These are phyloP conservation scores for Drosophila varians DNA, from an alignment of 1,140 invertebrate species.

Conservation along the genomic window DNA sequence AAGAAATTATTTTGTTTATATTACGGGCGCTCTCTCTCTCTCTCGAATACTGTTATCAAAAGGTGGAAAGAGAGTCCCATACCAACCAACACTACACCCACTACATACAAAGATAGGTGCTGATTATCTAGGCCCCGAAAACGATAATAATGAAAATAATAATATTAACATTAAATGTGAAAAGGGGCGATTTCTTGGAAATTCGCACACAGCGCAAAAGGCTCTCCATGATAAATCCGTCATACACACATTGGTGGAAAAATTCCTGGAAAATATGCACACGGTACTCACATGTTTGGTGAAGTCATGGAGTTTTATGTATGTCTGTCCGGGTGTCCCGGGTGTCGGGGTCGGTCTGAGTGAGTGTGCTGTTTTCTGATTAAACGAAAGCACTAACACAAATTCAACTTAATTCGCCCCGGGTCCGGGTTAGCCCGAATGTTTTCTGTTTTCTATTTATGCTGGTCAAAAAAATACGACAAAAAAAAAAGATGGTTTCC, in stretches of 20 bases:
- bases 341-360: background rate
- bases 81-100: background rate
- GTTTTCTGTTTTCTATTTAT: background rate
- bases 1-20: conserved; percentile 48
- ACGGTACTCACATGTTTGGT: conserved; percentile 61
- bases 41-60: conserved; percentile 15
- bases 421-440: conserved; percentile 32
- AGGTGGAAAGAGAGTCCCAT: conserved; percentile 1
- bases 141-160: conserved; percentile 58
- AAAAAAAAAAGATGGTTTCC: conserved; percentile 25
- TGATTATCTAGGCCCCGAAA: conserved; percentile 48
- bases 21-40: conserved; percentile 19
- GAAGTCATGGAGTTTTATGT: conserved; percentile 66
- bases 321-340: background rate
- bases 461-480: conserved; percentile 8
- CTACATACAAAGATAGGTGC: conserved; percentile 1
- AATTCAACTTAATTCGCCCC: conserved; percentile 65
- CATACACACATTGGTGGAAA: conserved; percentile 33
- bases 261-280: conserved; percentile 75
- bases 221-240: conserved; percentile 58
- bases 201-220: conserved; percentile 38
- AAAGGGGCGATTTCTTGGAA: conserved; percentile 65
- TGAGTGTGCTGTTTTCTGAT: conserved; percentile 62
- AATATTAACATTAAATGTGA: conserved; percentile 75
- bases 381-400: conserved; percentile 73